Conservation (phyloP, 2,797 vertebrate species). For the Heliangelus exortis region DNA sequence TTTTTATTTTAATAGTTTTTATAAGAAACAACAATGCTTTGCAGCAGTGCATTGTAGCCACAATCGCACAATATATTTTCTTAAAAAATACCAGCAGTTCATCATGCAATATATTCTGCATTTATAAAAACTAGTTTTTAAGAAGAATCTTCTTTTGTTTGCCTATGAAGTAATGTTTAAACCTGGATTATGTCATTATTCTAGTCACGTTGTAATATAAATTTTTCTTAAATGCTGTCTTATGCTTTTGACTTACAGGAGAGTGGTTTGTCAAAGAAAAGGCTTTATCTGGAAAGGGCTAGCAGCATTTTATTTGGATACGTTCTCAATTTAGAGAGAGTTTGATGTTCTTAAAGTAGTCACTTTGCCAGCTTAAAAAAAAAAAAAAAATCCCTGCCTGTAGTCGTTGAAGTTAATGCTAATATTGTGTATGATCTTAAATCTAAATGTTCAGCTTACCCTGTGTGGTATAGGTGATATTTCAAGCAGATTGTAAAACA, state of each 20-base stretch:
- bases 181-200: conserved; percentile 78
- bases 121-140: conserved; percentile 95
- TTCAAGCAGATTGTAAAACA: conserved; percentile 81
- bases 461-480: conserved; percentile 81
- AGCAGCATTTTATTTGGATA: conserved; percentile 78
- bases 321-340: conserved; percentile 76
- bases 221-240: conserved; percentile 78
- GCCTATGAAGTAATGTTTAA: conserved; percentile 84
- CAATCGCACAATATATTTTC: conserved; percentile 99
- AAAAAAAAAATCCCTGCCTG: conserved; percentile 71
- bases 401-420: conserved; percentile 83
- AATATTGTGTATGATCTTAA: conserved; percentile 82
- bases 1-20: conserved; percentile 72
- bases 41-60: conserved; percentile 95
- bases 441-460: conserved; percentile 83
- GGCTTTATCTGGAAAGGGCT: conserved; percentile 77
- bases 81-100: conserved; percentile 97
- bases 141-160: conserved; percentile 83
- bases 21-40: conserved; percentile 83
- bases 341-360: conserved; percentile 77
- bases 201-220: conserved; percentile 74
- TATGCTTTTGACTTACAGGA: conserved; percentile 75
- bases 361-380: conserved; percentile 77
- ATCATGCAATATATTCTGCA: conserved; percentile 92
- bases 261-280: conserved; percentile 75